A percentile compares a stretch with the other conserved stretches of the same genome.
These are phyloP conservation scores for Arctopsyche grandis DNA, from an alignment of 1,140 invertebrate species.

Conservation along the genomic window DNA sequence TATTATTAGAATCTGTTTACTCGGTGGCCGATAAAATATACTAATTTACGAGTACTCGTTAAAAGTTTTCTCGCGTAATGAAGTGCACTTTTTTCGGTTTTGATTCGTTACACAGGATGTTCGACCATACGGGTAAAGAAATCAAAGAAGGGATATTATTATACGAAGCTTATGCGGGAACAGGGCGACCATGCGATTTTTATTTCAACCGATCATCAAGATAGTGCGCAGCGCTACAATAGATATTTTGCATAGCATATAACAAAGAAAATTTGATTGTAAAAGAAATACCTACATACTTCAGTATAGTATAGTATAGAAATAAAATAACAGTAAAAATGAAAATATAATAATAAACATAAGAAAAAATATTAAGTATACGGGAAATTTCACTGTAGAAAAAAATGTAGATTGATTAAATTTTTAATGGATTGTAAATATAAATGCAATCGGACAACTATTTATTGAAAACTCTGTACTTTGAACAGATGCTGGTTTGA, in stretches of 20 bases:
- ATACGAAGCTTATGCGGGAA: slow-evolving; percentile 49
- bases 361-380: no score
- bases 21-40: not conserved
- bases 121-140: slow-evolving; percentile 38
- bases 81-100: slow-evolving; percentile 11
- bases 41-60: not conserved
- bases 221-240: no score
- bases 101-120: slow-evolving; percentile 37
- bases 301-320: no score
- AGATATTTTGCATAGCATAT: no score
- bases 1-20: not conserved
- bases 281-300: no score
- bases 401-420: no score
- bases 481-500: no score
- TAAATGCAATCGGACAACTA: not conserved
- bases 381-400: no score
- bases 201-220: not conserved
- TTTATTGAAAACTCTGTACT: not conserved
- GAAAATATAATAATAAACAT: no score
- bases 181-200: slow-evolving; percentile 28
- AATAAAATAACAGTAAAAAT: no score
- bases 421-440: no score
- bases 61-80: not conserved
- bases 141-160: slow-evolving; percentile 21
- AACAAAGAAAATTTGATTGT: no score